These are phyloP conservation scores for Pygoscelis antarcticus DNA, from an alignment of 2,113 vertebrate species.

Conservation along the genomic window DNA sequence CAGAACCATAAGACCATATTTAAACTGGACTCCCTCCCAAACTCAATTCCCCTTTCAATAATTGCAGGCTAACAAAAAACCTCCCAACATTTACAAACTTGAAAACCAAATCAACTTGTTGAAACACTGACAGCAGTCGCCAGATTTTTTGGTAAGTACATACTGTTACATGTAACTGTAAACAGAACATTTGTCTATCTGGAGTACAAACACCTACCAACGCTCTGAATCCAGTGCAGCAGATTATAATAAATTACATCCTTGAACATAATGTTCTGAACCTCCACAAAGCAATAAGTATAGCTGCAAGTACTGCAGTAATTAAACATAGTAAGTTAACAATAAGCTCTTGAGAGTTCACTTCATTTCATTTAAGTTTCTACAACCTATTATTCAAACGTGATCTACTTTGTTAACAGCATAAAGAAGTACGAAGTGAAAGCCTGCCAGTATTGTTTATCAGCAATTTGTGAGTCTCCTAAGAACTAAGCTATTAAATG, in stretches of 20 bases:
- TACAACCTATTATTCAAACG: neutral
- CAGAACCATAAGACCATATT: fast-evolving
- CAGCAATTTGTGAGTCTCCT: neutral
- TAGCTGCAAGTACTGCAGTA: constrained; percentile 34
- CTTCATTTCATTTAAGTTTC: constrained; percentile 14
- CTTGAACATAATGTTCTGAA: constrained; percentile 51
- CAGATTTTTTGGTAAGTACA: neutral
- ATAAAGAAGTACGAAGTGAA: neutral
- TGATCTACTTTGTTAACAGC: constrained; percentile 2
- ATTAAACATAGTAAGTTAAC: constrained; percentile 30
- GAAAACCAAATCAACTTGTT: neutral
- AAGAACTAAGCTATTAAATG: constrained; percentile 8
- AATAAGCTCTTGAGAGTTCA: neutral
- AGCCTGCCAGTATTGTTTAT: constrained; percentile 1
- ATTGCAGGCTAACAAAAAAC: neutral
- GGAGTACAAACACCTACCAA: neutral
- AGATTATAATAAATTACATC: constrained; percentile 36
- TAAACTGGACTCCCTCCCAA: neutral
- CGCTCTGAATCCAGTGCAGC: neutral
- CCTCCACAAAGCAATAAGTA: constrained; percentile 30
- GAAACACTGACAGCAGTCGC: neutral
- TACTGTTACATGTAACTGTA: constrained; percentile 3
- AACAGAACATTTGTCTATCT: constrained; percentile 20
- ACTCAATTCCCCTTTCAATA: neutral
- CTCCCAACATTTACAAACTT: neutral